Conservation (phyloP, 1,140 invertebrate species). For the Littorina saxatilis region DNA sequence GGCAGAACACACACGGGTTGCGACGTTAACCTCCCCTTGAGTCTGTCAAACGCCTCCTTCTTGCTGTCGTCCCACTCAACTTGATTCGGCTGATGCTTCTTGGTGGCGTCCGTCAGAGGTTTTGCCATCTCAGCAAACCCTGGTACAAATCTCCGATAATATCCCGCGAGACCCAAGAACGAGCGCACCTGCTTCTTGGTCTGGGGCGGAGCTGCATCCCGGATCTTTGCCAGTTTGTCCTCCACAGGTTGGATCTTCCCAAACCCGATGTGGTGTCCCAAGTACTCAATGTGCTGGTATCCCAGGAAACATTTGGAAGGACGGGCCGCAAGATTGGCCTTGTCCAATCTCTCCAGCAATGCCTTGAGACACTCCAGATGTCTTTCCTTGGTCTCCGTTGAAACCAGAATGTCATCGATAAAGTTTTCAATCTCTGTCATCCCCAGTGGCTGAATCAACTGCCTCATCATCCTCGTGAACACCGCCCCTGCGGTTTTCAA, state of each 20-base stretch:
- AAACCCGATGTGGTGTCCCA: conserved; percentile 49
- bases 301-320: conserved; percentile 34
- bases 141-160: conserved; percentile 51
- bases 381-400: neutral
- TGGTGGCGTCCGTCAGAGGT: conserved; percentile 52
- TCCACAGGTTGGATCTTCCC: conserved; percentile 62
- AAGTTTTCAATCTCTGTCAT: neutral
- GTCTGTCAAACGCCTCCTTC: conserved; percentile 21
- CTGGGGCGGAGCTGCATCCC: conserved; percentile 57
- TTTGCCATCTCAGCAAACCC: conserved; percentile 48
- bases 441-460: conserved; percentile 29
- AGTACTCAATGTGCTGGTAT: conserved; percentile 29
- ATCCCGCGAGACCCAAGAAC: conserved; percentile 49
- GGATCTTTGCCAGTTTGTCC: conserved; percentile 72
- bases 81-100: conserved; percentile 1
- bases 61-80: conserved; percentile 4
- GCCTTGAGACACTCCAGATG: neutral
- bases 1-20: conserved; percentile 53
- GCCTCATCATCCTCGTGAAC: conserved; percentile 43
- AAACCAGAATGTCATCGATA: neutral
- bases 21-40: conserved; percentile 38
- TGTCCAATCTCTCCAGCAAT: neutral
- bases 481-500: conserved; percentile 43
- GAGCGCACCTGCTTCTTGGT: conserved; percentile 68
- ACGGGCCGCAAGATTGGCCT: neutral